Conservation (phyloP, 1,140 invertebrate genomes). For the Ridgeia piscesae region DNA sequence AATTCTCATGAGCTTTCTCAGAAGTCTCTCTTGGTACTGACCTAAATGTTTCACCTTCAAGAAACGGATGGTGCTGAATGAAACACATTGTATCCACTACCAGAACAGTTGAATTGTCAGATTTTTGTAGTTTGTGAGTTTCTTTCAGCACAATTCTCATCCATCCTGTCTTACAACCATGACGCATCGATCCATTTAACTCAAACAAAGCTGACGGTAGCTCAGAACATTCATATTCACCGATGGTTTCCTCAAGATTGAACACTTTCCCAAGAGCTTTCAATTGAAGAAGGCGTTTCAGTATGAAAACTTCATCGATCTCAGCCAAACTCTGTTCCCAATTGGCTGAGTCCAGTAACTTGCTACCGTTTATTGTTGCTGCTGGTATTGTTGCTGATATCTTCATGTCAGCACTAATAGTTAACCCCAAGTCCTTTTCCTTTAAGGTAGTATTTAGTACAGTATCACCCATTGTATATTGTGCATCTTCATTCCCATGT, state of each 20-base stretch:
- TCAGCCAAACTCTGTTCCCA: neutral
- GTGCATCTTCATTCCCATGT: too few relatives aligned
- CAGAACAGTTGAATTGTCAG: neutral
- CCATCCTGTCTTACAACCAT: neutral
- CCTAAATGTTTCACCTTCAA: slow-evolving; percentile 9
- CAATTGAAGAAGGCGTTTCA: neutral
- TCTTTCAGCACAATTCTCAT: neutral
- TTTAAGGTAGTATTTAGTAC: too few relatives aligned
- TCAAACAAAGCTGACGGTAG: neutral
- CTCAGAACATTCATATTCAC: slow-evolving; percentile 10
- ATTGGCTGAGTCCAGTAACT: too few relatives aligned
- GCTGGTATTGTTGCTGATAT: too few relatives aligned
- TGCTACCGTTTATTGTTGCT: too few relatives aligned
- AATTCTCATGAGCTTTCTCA: neutral
- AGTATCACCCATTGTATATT: too few relatives aligned
- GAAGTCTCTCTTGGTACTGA: neutral
- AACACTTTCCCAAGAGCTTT: neutral
- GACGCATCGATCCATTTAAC: neutral
- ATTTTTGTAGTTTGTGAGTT: neutral
- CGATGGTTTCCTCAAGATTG: slow-evolving; percentile 12
- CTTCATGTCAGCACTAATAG: too few relatives aligned
- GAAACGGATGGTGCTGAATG: slow-evolving; percentile 6
- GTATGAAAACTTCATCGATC: neutral
- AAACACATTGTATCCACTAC: slow-evolving; percentile 6
- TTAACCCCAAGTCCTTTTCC: too few relatives aligned